Conservation (phyloP, 2,113 vertebrate genomes). For the Cettia cetti region DNA sequence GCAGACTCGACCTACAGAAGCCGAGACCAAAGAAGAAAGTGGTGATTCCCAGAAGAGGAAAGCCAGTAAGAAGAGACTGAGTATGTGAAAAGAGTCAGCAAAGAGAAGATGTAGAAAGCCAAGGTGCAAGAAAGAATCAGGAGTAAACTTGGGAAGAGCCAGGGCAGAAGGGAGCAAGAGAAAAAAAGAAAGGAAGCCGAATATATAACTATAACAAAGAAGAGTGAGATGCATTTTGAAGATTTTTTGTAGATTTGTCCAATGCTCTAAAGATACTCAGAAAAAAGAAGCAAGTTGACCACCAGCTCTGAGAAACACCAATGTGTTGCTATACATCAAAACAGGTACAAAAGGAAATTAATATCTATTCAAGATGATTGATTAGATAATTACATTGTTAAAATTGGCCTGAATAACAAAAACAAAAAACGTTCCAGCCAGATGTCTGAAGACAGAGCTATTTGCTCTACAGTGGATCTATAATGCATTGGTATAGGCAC, state of each 20-base stretch:
- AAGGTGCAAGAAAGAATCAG: background rate
- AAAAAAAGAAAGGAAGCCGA: background rate
- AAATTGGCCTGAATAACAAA: background rate
- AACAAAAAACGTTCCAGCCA: background rate
- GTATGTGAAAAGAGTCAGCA: background rate
- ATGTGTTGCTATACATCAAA: background rate
- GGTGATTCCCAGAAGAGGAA: background rate
- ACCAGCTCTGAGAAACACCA: background rate
- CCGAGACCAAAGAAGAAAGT: background rate
- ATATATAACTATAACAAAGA: background rate
- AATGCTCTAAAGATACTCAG: background rate
- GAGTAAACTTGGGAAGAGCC: background rate
- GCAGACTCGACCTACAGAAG: background rate
- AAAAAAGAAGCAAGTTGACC: background rate
- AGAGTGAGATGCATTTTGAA: background rate
- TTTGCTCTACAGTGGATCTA: background rate
- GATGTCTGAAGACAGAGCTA: background rate
- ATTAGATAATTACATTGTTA: background rate
- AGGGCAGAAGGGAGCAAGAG: background rate
- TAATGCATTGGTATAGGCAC: background rate
- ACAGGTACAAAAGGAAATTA: background rate
- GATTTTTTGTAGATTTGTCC: background rate
- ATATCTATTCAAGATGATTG: background rate
- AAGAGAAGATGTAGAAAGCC: background rate
- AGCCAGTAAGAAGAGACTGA: background rate